Percentiles rank a stretch among this genome's conserved stretches.
Conservation (phyloP, 2,113 vertebrate genomes). For the Nothocercus nigrocapillus region DNA sequence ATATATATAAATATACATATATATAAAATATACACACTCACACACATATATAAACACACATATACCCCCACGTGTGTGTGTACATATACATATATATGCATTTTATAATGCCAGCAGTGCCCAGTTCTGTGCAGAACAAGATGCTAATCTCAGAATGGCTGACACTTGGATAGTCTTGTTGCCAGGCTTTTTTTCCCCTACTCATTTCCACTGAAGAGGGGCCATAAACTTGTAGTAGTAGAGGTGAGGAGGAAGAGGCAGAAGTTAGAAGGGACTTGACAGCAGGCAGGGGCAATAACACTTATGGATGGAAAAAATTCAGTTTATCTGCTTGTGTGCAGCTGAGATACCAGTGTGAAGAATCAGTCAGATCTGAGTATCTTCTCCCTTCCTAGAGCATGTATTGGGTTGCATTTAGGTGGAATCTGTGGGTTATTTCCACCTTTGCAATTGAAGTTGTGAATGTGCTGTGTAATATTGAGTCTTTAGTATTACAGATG, state of each 20-base stretch:
- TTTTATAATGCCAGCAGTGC: background rate
- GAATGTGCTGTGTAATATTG: background rate
- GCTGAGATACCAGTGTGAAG: rapidly evolving
- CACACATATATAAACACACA: too few relatives aligned
- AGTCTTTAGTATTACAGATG: background rate
- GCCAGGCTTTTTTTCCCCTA: too few relatives aligned
- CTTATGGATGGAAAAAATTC: background rate
- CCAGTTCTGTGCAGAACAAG: background rate
- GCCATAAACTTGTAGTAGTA: background rate
- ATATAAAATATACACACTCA: too few relatives aligned
- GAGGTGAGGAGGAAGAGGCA: background rate
- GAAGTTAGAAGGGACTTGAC: background rate
- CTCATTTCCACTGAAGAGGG: background rate
- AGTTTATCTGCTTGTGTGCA: background rate
- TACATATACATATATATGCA: too few relatives aligned
- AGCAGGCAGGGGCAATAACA: background rate
- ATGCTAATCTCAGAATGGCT: background rate
- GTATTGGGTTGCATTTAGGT: background rate
- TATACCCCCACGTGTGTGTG: background rate
- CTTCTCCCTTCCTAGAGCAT: background rate
- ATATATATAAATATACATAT: too few relatives aligned
- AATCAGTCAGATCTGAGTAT: background rate
- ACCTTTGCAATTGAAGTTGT: background rate
- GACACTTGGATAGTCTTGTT: background rate
- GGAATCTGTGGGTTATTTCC: background rate